Base-by-base conservation (phyloP, 2,113 vertebrate genomes). In the Prionailurus viverrinus region DNA sequence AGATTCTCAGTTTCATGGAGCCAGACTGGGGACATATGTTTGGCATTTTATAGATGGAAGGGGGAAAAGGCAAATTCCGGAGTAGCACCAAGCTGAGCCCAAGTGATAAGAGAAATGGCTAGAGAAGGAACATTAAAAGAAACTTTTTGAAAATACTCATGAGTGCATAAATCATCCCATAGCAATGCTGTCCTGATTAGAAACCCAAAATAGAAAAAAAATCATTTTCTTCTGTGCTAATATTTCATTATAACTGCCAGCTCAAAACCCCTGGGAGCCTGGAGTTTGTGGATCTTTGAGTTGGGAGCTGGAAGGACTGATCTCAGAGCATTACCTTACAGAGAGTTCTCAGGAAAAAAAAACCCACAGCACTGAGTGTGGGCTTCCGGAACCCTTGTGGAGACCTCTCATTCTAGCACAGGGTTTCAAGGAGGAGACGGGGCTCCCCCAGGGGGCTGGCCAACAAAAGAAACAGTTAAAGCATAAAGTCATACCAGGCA, bases 91-190 rank as follows among this genome's bases (percentile, higher is more conserved):
- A 53, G 41, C 66, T 90, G 87, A 97, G 65, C n/a, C 71, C 91
- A 89, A 94, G 19, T 93, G 97, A 97, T 98, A 97, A 95, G 90
- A 74, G 65, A 96, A 96, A 83, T 69, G 27, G 61, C 33, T 71
- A 68, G 55, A 96, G 55, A 78, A 83, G 7, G 36, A 97, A 92
- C 36, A 66, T 36, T 66, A 82, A 91, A 96, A 74, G 16, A 66
- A 94, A 68, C 25, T 69, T 88, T 96, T 33, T 88, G 63, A 97
- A 98, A 97, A 83, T 92, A 58, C 21, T 94, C 65, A 76, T 31
- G 94, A 97, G 55, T 65, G 36, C 68, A 89, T 96, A 91, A 90
- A 97, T 97, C 92, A 97, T 95, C 51, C 36, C 86, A 55, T 76
- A 97, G 81, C 31, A 76, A 93, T 69, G 55, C 39, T 95, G 68